These are phyloP conservation scores for Drosophila quinaria DNA, from an alignment of 2,888 invertebrate genomes.

Conservation along the genomic window DNA sequence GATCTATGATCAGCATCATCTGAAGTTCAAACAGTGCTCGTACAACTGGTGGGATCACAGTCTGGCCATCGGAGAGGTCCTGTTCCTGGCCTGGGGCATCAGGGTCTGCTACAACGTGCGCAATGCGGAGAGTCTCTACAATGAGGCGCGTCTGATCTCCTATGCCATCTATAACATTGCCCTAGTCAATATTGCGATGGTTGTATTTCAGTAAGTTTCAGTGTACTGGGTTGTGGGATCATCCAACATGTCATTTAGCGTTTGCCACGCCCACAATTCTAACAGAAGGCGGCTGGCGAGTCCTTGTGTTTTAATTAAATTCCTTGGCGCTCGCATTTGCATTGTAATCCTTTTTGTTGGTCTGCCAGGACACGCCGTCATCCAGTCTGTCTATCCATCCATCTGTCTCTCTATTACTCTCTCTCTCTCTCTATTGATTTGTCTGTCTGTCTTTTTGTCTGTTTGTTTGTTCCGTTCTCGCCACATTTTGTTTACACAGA, in stretches of 20 bases:
- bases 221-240: slow-evolving; percentile 24
- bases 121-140: slow-evolving; percentile 96
- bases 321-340: slow-evolving; percentile 63
- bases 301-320: slow-evolving; percentile 74
- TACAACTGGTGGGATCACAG: slow-evolving; percentile 98
- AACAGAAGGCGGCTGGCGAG: background rate
- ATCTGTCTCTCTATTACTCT: slow-evolving; percentile 2
- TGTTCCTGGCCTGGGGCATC: slow-evolving; percentile 94
- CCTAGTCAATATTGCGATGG: slow-evolving; percentile 96
- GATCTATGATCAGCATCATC: slow-evolving; percentile 91
- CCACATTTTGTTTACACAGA: slow-evolving; percentile 63
- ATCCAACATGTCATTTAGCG: slow-evolving; percentile 44
- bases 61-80: slow-evolving; percentile 92
- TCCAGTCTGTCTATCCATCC: slow-evolving; percentile 7
- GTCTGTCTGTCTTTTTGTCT: slow-evolving; percentile 5
- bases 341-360: slow-evolving; percentile 72
- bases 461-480: slow-evolving; percentile 19
- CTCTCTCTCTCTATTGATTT: background rate
- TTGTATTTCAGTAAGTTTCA: slow-evolving; percentile 95
- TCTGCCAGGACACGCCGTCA: slow-evolving; percentile 37
- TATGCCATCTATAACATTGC: slow-evolving; percentile 98
- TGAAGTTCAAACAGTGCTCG: slow-evolving; percentile 95
- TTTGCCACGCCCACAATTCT: slow-evolving; percentile 36
- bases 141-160: slow-evolving; percentile 96
- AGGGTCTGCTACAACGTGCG: slow-evolving; percentile 94